Conservation (phyloP, 2,888 invertebrate species). For the Maniola hyperantus region DNA sequence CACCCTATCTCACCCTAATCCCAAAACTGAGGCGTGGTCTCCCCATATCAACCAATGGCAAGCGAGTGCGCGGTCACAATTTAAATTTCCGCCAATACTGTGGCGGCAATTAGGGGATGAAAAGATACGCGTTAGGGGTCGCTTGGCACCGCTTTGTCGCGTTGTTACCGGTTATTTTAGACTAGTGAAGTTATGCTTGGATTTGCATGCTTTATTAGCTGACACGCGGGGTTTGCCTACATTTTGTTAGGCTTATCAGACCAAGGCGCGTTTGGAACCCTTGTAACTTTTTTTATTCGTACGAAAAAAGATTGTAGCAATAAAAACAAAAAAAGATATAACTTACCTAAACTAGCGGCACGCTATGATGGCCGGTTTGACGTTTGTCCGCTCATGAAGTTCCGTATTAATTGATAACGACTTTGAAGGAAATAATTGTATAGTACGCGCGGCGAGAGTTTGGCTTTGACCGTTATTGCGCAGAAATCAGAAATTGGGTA, state of each 20-base stretch:
- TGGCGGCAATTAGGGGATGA: slow-evolving; percentile 70
- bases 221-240: not conserved
- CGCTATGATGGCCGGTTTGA: too few species aligned
- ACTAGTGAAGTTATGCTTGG: slow-evolving; percentile 34
- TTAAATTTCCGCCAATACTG: slow-evolving; percentile 57
- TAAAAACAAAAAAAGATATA: too few species aligned
- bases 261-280: too few species aligned
- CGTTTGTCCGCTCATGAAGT: too few species aligned
- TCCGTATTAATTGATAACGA: too few species aligned
- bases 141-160: slow-evolving; percentile 62
- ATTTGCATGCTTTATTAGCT: slow-evolving; percentile 30
- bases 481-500: too few species aligned
- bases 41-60: slow-evolving; percentile 53
- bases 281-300: not conserved
- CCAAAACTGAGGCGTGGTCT: slow-evolving; percentile 51
- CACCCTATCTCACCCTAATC: slow-evolving; percentile 59
- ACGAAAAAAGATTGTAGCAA: too few species aligned
- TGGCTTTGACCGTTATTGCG: too few species aligned
- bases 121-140: slow-evolving; percentile 74
- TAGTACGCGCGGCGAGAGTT: too few species aligned
- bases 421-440: too few species aligned
- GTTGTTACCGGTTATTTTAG: slow-evolving; percentile 49
- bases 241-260: not conserved
- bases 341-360: too few species aligned
- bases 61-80: slow-evolving; percentile 50